Percentiles rank a stretch among this genome's conserved stretches.
phyloP scores from a whole-genome alignment of 1,140 invertebrate species.

The Sinonovacula constricta region DNA sequence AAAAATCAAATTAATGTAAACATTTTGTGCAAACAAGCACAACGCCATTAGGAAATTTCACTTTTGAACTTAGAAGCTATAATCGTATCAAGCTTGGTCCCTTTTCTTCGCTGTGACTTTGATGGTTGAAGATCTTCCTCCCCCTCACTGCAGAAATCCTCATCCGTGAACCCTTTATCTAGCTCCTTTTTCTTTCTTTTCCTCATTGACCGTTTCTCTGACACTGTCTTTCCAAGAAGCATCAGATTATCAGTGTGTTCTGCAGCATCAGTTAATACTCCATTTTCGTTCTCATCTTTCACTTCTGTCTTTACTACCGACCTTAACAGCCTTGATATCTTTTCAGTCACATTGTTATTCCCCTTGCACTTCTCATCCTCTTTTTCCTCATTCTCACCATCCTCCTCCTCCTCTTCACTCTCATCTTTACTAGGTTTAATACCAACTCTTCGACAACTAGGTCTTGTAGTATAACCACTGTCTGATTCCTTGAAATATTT shows the following conservation, averaged over 20 bases:
- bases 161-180: conserved; percentile 21
- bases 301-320: too few species aligned
- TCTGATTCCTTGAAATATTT: background rate
- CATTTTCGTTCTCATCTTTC: background rate
- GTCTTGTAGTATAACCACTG: conserved; percentile 5
- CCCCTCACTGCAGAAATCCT: background rate
- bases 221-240: background rate
- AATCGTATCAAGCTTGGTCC: conserved; percentile 49
- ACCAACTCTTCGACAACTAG: background rate
- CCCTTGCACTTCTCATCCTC: too few species aligned
- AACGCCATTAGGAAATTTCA: too few species aligned
- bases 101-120: conserved; percentile 14
- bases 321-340: too few species aligned
- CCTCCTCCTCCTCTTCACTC: conserved; percentile 43
- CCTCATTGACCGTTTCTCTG: conserved; percentile 1
- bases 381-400: conserved; percentile 2
- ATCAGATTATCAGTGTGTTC: background rate
- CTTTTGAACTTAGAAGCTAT: conserved; percentile 54
- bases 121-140: background rate
- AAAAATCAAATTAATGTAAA: too few species aligned
- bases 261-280: background rate
- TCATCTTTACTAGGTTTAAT: too few species aligned
- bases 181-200: conserved; percentile 29
- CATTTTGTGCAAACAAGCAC: too few species aligned
- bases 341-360: conserved; percentile 19